Base-by-base conservation (phyloP, 2,888 invertebrate genomes). In the Acanthosepion pharaonis region DNA sequence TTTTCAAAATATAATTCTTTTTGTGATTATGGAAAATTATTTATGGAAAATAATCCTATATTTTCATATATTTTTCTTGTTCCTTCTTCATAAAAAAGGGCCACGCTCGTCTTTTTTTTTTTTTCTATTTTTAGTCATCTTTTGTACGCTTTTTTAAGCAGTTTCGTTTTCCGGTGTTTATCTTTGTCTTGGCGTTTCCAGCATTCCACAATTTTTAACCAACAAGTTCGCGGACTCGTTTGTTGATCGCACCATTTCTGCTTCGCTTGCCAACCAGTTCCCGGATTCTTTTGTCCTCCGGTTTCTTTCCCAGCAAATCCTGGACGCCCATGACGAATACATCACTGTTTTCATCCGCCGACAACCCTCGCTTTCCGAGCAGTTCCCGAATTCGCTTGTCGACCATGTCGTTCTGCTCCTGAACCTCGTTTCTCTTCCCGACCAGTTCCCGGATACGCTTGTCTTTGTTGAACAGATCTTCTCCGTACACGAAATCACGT, bases 321-420 rank as follows among this genome's bases (percentile, higher is more conserved):
- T 51, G 92, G 23, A 92, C 51, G 1, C 93, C 53, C 49, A 53
- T 93, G 51, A 53, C 93, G 33, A 28, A n/a, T 5, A 53, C n/a
- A 5, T 93, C 93, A 9, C n/a, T 92, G 51, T 92, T 92, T 11
- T 92, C 49, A 18, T 78, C 78, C 15, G 78, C 78, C n/a, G 78
- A 11, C 48, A 48, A 18, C 11, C 93, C 93, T 2, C 93, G 49
- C 53, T 93, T 93, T 2, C 93, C 93, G 5, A 93, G 15, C 93
- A 93, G 49, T 51, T 93, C 93, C 6, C 93, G 51, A 9, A 93
- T 93, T 51, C 93, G 49, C 28, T 93, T 93, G 93, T 93, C 93
- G 6, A 49, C 51, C 49, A 53, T 49, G 0, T 93, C 93, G 25
- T 20, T 11, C 28, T 49, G 53, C 25, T 93, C 93, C 49, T 53